Conservation (phyloP, 2,888 invertebrate genomes). For the Epsilonema sp. region DNA sequence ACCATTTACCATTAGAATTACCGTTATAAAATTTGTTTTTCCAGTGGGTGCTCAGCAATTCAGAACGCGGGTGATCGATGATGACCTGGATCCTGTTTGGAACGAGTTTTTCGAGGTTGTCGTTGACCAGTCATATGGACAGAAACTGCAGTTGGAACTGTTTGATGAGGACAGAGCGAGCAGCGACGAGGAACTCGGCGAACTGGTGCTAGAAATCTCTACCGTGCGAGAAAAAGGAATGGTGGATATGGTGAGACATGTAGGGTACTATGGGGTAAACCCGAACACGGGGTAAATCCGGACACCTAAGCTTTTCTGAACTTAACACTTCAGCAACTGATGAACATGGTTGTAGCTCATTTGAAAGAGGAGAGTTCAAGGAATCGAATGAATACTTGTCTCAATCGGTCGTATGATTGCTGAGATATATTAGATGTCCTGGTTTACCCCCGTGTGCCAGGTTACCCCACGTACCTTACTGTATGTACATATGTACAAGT, state of each 20-base stretch:
- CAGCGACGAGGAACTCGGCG: slow-evolving; percentile 77
- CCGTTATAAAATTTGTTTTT: too few relatives aligned
- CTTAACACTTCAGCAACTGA: too few relatives aligned
- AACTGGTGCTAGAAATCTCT: slow-evolving; percentile 40
- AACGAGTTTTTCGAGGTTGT: slow-evolving; percentile 71
- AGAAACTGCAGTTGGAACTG: slow-evolving; percentile 44
- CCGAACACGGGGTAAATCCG: too few relatives aligned
- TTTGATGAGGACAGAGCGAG: slow-evolving; percentile 80
- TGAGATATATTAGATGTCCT: too few relatives aligned
- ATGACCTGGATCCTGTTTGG: slow-evolving; percentile 85
- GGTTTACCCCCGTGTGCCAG: too few relatives aligned
- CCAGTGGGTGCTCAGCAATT: slow-evolving; percentile 80
- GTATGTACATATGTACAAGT: too few relatives aligned
- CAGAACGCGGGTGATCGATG: slow-evolving; percentile 77
- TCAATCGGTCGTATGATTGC: too few relatives aligned
- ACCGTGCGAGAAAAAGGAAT: slow-evolving; percentile 49
- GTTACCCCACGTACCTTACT: background rate
- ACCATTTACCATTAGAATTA: slow-evolving; percentile 2
- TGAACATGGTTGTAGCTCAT: too few relatives aligned
- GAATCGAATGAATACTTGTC: too few relatives aligned
- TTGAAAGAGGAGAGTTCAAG: too few relatives aligned
- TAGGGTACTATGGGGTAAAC: too few relatives aligned
- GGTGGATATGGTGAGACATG: slow-evolving; percentile 50
- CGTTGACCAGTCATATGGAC: slow-evolving; percentile 20
- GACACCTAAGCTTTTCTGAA: too few relatives aligned